Base-by-base conservation (phyloP, 2,888 invertebrate genomes). In the Apeira syringaria region DNA sequence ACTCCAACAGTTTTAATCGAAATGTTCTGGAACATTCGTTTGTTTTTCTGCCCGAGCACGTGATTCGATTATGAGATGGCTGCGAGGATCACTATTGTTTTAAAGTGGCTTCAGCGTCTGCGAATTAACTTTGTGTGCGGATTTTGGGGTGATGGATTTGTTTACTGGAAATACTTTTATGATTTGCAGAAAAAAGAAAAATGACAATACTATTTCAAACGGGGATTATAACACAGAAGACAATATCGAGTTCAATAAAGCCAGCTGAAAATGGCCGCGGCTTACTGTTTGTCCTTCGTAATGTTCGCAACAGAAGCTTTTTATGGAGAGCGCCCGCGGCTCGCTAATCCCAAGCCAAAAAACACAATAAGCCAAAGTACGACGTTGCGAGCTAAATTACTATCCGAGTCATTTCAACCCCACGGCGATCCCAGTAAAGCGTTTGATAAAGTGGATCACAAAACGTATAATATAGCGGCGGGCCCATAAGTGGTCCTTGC, bases 361-460 rank as follows among this genome's bases (percentile, higher is more conserved):
- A 85, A 85, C 78, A 81, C 80, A 85, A 81, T 84, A 85, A 85
- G 83, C 83, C 70, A 67, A 64, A 65, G 74, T 71, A 64, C 65
- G 67, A 67, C 71, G 74, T 69, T 60, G 67, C 58, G 64, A 31
- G 70, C 78, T 72, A 82, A 81, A 81, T 84, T 83, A 87, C 83
- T 75, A 84, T 80, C 80, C 74, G 65, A 79, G 81, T 77, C 75
- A 74, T 80, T 81, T 59, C 75, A 73, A 80, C 84, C 87, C 87
- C 77, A 77, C 73, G 64, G 68, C 74, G 81, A 81, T 84, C 79
- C 76, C 77, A 74, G 77, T 77, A 80, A 84, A 83, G 78, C 83
- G 70, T 85, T 86, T 87, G 86, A 87, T 87, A 87, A 86, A 88
- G 86, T 87, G 83, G 85, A 86, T 83, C 85, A 83, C 85, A 84